Percentiles rank a stretch among this genome's conserved stretches.
These are phyloP conservation scores for Copsychus sechellarum DNA, from an alignment of 2,113 vertebrate species.

Conservation along the genomic window DNA sequence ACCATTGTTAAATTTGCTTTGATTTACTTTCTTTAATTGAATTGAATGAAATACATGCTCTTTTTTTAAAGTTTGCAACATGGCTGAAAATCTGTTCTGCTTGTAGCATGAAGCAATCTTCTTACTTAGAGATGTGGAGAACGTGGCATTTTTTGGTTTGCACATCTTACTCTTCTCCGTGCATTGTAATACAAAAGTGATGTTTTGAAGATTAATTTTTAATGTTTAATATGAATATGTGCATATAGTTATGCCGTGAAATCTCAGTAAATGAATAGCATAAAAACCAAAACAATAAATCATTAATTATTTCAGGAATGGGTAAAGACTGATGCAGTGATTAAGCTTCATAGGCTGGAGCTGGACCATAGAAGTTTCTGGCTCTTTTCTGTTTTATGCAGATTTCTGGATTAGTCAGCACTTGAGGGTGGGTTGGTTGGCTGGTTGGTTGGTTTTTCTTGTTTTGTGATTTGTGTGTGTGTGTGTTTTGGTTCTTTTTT, in stretches of 20 bases:
- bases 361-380: background rate
- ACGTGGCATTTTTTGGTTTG: slow-evolving; percentile 33
- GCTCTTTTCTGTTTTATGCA: slow-evolving; percentile 42
- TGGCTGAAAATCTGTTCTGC: slow-evolving; percentile 38
- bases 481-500: background rate
- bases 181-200: slow-evolving; percentile 58
- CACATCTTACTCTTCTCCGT: slow-evolving; percentile 73
- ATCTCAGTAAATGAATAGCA: slow-evolving; percentile 63
- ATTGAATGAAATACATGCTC: slow-evolving; percentile 3
- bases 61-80: slow-evolving; percentile 42
- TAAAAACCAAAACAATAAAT: slow-evolving; percentile 49
- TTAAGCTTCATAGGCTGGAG: slow-evolving; percentile 57
- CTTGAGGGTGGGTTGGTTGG: slow-evolving; percentile 17
- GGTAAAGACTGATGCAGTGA: slow-evolving; percentile 65
- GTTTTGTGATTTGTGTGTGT: background rate
- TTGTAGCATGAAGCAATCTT: slow-evolving; percentile 56
- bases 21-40: slow-evolving; percentile 33
- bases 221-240: slow-evolving; percentile 68
- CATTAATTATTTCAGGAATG: slow-evolving; percentile 50
- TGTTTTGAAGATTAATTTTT: slow-evolving; percentile 68
- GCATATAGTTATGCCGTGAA: slow-evolving; percentile 70
- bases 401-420: slow-evolving; percentile 62
- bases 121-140: slow-evolving; percentile 31
- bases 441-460: background rate
- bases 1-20: slow-evolving; percentile 46